These are phyloP conservation scores for Caenorhabditis zanzibari DNA, from an alignment of 2,888 invertebrate species.

Conservation along the genomic window DNA sequence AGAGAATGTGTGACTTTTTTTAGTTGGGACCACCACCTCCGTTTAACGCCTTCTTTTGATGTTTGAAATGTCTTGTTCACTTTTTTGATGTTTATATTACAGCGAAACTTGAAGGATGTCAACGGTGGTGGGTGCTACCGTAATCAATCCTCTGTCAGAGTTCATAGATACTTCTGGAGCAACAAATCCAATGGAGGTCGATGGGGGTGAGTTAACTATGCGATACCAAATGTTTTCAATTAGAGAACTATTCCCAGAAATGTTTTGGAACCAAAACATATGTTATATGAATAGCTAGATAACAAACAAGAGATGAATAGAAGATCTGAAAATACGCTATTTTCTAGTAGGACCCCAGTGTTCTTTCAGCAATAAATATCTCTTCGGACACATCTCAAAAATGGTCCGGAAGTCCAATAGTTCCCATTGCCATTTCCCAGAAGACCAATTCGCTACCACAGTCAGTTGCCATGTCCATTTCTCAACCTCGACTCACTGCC, in stretches of 20 bases:
- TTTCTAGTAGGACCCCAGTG: background rate
- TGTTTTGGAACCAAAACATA: too few relatives aligned
- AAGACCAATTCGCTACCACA: background rate
- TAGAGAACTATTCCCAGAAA: too few relatives aligned
- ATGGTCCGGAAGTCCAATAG: constrained; percentile 8
- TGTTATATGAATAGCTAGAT: too few relatives aligned
- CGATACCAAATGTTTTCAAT: background rate
- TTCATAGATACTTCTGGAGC: background rate
- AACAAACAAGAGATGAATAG: background rate
- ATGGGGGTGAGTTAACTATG: background rate
- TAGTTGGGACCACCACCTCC: background rate
- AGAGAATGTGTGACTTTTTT: constrained; percentile 2
- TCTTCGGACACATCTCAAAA: background rate
- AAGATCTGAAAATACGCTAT: background rate
- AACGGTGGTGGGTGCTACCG: background rate
- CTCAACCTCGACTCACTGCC: constrained; percentile 19
- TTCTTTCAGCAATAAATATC: background rate
- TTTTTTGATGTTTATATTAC: background rate
- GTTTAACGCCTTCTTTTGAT: background rate
- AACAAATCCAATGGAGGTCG: background rate
- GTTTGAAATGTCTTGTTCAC: background rate
- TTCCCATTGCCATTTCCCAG: constrained; percentile 6
- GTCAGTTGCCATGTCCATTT: constrained; percentile 34
- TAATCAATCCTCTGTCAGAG: background rate
- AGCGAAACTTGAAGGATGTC: background rate